phyloP scores from a whole-genome alignment of 2,113 vertebrate genomes.

The Brachypodius melanocephalos region DNA sequence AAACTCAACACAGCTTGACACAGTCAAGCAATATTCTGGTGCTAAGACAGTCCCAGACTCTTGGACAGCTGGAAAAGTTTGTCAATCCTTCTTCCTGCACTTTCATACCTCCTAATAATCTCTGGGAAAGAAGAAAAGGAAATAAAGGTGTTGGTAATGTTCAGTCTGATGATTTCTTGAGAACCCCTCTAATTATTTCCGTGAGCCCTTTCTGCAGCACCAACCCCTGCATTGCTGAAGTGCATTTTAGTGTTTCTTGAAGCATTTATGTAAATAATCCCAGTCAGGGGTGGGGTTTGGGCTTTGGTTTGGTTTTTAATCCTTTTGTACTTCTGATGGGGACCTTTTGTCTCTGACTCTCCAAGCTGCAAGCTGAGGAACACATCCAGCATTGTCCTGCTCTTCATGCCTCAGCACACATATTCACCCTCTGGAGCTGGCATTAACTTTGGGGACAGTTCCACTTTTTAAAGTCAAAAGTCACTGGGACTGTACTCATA shows the following conservation, averaged over 20 bases:
- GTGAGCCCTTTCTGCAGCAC: background rate
- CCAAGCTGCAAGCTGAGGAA: background rate
- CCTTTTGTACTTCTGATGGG: background rate
- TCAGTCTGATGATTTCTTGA: background rate
- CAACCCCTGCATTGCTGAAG: background rate
- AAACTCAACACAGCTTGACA: background rate
- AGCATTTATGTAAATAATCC: background rate
- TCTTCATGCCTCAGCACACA: background rate
- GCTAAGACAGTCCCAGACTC: background rate
- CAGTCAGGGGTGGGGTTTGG: background rate
- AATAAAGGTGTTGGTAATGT: background rate
- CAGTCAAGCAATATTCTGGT: background rate
- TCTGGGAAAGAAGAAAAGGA: background rate
- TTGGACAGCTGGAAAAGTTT: background rate
- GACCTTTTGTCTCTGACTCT: background rate
- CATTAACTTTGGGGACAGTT: conserved; percentile 45
- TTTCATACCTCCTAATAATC: background rate
- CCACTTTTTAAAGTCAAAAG: conserved; percentile 35
- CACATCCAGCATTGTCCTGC: background rate
- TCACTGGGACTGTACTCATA: background rate
- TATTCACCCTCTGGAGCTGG: background rate
- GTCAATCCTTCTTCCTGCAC: background rate
- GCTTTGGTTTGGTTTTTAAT: background rate
- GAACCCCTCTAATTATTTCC: background rate
- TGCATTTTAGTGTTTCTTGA: background rate